Evolutionary conservation across 2,888 invertebrate genomes (phyloP).

Genomic region (Macrophya alboannulata): DNA sequence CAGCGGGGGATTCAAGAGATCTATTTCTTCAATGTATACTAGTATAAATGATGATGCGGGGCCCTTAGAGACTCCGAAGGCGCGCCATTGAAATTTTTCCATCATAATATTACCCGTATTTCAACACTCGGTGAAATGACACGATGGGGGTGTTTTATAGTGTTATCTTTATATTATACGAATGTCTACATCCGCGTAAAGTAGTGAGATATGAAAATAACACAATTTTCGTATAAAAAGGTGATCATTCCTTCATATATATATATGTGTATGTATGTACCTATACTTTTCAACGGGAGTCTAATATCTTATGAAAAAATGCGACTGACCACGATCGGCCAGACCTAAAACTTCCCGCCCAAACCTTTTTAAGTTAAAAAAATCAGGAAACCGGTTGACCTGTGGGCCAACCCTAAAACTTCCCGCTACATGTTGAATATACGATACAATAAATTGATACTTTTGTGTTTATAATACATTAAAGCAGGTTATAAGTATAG

Average conservation of each 20-base stretch:
- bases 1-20: neutral
- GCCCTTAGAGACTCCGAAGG: neutral
- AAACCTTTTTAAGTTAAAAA: no score
- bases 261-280: no score
- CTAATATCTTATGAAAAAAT: neutral
- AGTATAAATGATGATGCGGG: neutral
- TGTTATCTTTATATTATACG: slow-evolving; percentile 24
- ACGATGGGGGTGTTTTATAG: slow-evolving; percentile 23
- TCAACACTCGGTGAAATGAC: neutral
- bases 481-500: no score
- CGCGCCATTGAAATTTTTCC: neutral
- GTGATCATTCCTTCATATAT: no score
- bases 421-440: no score
- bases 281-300: neutral
- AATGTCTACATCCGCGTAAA: neutral
- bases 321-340: no score
- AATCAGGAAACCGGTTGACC: no score
- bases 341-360: no score
- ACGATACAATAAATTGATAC: no score
- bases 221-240: neutral
- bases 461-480: no score
- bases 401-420: no score
- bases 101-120: slow-evolving; percentile 25
- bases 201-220: neutral
- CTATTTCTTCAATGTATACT: neutral